Base-by-base conservation (phyloP, 2,888 invertebrate genomes). In the Aromia moschata region DNA sequence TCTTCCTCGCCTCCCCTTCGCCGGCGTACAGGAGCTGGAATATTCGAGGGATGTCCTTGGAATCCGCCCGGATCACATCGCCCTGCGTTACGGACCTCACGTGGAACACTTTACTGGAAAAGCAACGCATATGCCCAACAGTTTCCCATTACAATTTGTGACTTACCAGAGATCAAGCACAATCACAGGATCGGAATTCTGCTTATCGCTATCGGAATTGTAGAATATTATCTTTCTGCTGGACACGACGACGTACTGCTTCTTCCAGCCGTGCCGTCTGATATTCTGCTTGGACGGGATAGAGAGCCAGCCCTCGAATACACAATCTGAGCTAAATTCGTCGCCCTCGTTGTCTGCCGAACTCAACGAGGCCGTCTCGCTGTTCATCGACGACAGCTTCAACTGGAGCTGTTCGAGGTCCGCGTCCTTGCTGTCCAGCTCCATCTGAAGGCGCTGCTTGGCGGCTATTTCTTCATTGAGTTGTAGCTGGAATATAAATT, bases 21-120 rank as follows among this genome's bases (percentile, higher is more conserved):
- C 96, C 97, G 67, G 98, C 97, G 83, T 98, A 98, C 75, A 98
- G 84, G 76, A 98, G 86, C 85, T 96, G 88, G 84, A 99, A 98
- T 83, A 99, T 99, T 82, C 96, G 91, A 74, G 98, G 98, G 83
- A 99, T 96, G 86, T 98, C 97, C 88, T 95, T 96, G 81, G 96
- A 94, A 86, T 98, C 97, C 55, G 97, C 98, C 79, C 98, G 90
- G 80, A 98, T 97, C 74, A 98, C 98, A 86, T 99, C 99, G 74
- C 98, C 98, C 82, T 98, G 98, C 64, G 98, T 98, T 70, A 99
- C 98, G 62, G 96, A 93, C 68, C 98, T 90, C 71, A 98, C 98
- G 84, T 98, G 98, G 85, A 97, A 98, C 79, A 99, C 92, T 87
- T 98, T 98, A 84, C 98, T 96, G 60, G 15, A 72, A 70, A 49